Conservation (phyloP, 2,888 invertebrate species). For the Osedax frankpressi region DNA sequence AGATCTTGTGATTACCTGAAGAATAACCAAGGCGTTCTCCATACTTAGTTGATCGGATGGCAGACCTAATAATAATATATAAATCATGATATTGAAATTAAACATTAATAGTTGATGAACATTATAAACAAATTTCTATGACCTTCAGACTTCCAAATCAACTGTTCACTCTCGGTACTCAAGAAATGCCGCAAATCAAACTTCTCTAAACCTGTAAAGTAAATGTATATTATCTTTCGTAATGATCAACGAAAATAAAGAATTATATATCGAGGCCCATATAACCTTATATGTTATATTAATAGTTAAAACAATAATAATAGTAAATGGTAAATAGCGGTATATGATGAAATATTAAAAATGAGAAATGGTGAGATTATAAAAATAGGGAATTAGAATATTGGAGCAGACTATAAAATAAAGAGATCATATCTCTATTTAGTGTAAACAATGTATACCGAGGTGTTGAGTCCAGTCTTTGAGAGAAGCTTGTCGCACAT, state of each 20-base stretch:
- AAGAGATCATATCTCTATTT: too few species aligned
- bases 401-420: too few species aligned
- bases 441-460: background rate
- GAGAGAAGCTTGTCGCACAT: conserved; percentile 52
- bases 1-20: too few species aligned
- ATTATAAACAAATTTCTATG: background rate
- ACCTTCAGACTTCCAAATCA: conserved; percentile 71
- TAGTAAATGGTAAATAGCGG: too few species aligned
- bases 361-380: too few species aligned
- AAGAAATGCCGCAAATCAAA: conserved; percentile 50
- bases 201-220: background rate
- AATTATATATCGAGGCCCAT: background rate
- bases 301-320: background rate
- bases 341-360: too few species aligned
- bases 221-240: too few species aligned
- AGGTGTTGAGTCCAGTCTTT: conserved; percentile 46
- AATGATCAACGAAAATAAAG: too few species aligned
- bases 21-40: conserved; percentile 68
- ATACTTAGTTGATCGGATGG: conserved; percentile 64
- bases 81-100: background rate
- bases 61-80: conserved; percentile 48
- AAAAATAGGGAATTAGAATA: too few species aligned
- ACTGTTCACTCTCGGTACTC: conserved; percentile 60
- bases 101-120: background rate
- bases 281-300: background rate